phyloP scores from a whole-genome alignment of 2,797 vertebrate species.

The Semaprochilodus insignis region DNA sequence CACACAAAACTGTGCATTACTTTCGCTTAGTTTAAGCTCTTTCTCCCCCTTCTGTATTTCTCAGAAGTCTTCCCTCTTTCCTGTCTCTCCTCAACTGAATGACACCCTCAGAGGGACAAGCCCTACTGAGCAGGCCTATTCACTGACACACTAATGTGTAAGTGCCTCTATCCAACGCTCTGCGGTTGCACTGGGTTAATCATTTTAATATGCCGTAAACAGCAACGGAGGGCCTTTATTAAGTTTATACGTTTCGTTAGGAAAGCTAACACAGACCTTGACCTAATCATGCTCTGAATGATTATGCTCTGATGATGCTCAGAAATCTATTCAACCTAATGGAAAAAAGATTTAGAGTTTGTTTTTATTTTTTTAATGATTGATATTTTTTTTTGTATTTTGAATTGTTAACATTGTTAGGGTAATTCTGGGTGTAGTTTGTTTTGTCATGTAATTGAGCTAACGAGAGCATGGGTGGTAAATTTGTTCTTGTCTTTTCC shows the following conservation, averaged over 20 bases:
- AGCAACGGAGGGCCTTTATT: not conserved
- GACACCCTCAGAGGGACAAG: constrained; percentile 3
- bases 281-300: too few relatives aligned
- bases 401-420: too few relatives aligned
- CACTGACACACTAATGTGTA: not conserved
- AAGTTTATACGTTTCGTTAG: not conserved
- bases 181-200: not conserved
- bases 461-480: too few relatives aligned
- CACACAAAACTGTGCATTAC: not conserved
- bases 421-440: too few relatives aligned
- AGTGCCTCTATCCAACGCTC: not conserved
- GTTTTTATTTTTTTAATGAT: too few relatives aligned
- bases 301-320: too few relatives aligned
- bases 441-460: too few relatives aligned
- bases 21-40: constrained; percentile 7
- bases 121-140: not conserved
- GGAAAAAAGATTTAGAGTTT: too few relatives aligned
- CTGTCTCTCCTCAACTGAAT: constrained; percentile 12
- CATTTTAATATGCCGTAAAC: not conserved
- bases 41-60: constrained; percentile 21
- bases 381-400: too few relatives aligned
- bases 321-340: too few relatives aligned
- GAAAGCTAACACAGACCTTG: too few relatives aligned
- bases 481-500: too few relatives aligned
- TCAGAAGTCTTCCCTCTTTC: constrained; percentile 33